Conservation (phyloP, 2,888 invertebrate species). For the Melolontha melolontha region DNA sequence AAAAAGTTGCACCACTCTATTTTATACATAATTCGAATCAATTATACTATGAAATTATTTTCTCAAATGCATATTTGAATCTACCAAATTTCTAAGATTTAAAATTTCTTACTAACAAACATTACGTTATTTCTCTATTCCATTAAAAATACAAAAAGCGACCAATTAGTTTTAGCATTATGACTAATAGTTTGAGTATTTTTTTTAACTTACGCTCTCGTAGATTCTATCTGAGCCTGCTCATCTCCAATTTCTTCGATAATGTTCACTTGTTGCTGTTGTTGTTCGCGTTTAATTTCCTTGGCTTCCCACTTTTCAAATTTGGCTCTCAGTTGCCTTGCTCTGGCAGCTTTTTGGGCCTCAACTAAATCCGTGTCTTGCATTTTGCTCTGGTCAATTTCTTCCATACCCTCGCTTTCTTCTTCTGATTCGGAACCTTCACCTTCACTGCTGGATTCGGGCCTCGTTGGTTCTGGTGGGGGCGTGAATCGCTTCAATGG, state of each 20-base stretch:
- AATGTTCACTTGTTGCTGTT: conserved; percentile 59
- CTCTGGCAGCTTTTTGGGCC: conserved; percentile 81
- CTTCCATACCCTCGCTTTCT: conserved; percentile 66
- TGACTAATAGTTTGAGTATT: too few relatives aligned
- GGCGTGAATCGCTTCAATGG: conserved; percentile 92
- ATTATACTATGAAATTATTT: too few relatives aligned
- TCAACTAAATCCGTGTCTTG: conserved; percentile 60
- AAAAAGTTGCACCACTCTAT: too few relatives aligned
- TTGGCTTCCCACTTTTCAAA: conserved; percentile 89
- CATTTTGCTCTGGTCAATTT: conserved; percentile 61
- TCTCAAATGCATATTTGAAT: too few relatives aligned
- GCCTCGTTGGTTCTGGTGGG: conserved; percentile 75
- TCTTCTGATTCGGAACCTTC: conserved; percentile 64
- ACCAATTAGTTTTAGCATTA: too few relatives aligned
- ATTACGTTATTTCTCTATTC: too few relatives aligned
- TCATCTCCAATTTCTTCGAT: conserved; percentile 69
- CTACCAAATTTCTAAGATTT: too few relatives aligned
- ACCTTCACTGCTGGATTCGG: conserved; percentile 61
- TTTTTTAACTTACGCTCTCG: conserved; percentile 73
- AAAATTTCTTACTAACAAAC: too few relatives aligned
- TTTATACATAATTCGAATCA: too few relatives aligned
- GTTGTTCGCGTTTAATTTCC: conserved; percentile 72
- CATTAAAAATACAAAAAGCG: too few relatives aligned
- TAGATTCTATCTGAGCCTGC: conserved; percentile 86
- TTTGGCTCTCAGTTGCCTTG: conserved; percentile 85